phyloP scores from a whole-genome alignment of 2,113 vertebrate species.

The Tinamus guttatus region DNA sequence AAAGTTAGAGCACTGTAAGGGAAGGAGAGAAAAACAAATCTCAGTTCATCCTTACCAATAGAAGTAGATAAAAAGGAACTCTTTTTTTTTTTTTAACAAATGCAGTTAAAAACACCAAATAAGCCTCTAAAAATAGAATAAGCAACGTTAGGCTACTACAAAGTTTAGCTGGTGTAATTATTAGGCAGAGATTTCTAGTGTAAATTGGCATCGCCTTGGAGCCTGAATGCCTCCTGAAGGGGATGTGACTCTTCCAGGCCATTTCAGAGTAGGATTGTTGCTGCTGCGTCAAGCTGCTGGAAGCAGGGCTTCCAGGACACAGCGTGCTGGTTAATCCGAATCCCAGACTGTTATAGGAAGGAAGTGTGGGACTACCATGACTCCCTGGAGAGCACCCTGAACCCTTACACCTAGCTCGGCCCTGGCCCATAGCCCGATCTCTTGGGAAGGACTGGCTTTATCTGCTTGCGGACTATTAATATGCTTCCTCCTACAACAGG shows the following conservation, averaged over 20 bases:
- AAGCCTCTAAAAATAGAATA: not conserved
- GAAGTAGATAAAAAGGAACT: not conserved
- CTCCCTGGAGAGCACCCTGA: not conserved
- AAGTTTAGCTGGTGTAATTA: not conserved
- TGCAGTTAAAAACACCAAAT: not conserved
- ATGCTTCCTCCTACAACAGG: fast-evolving
- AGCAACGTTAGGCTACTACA: not conserved
- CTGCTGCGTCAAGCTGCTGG: not conserved
- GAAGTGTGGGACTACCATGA: not conserved
- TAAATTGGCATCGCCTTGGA: not conserved
- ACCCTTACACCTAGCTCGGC: not conserved
- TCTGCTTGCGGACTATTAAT: not conserved
- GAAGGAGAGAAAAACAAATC: not conserved
- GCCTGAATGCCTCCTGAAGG: not conserved
- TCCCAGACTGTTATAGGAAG: not conserved
- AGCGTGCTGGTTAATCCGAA: fast-evolving
- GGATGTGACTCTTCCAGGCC: fast-evolving
- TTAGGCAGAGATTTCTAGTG: not conserved
- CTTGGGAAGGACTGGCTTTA: not conserved
- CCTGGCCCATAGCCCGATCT: not conserved
- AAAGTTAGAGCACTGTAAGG: not conserved
- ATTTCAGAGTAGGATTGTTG: fast-evolving
- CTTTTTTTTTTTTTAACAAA: not conserved
- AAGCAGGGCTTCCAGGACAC: fast-evolving
- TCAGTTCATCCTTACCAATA: not conserved